Percentiles rank a stretch among this genome's conserved stretches.
Conservation (phyloP, 2,113 vertebrate genomes). For the Okapia johnstoni region DNA sequence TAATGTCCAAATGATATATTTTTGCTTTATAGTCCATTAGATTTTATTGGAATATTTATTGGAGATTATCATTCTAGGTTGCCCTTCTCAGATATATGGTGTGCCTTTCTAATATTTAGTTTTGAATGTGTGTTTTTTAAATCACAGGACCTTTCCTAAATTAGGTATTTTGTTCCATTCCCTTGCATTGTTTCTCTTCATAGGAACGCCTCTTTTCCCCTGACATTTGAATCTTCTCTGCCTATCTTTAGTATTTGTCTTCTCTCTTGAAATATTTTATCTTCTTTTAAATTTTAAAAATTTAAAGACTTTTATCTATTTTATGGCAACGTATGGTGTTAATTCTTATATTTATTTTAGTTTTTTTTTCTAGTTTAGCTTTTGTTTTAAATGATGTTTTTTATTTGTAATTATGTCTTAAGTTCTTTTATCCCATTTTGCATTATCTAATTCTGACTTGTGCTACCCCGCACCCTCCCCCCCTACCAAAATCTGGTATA, state of each 20-base stretch:
- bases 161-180: neutral
- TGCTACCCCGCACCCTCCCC: fast-evolving
- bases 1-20: neutral
- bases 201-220: neutral
- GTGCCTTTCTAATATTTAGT: neutral
- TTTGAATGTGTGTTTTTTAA: neutral
- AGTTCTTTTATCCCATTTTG: neutral
- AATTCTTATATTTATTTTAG: neutral
- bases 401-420: neutral
- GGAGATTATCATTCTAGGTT: neutral
- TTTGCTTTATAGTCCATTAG: neutral
- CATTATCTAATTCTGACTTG: neutral
- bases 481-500: neutral
- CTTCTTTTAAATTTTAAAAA: neutral
- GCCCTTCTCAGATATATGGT: neutral
- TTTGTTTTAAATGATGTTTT: neutral
- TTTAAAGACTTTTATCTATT: neutral
- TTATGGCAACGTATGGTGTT: neutral
- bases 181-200: neutral
- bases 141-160: neutral
- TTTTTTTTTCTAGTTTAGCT: neutral
- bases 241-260: neutral
- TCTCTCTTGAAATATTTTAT: neutral
- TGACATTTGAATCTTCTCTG: neutral
- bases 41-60: neutral